phyloP scores from a whole-genome alignment of 2,113 vertebrate species.

The Myrmophylax atrothorax region DNA sequence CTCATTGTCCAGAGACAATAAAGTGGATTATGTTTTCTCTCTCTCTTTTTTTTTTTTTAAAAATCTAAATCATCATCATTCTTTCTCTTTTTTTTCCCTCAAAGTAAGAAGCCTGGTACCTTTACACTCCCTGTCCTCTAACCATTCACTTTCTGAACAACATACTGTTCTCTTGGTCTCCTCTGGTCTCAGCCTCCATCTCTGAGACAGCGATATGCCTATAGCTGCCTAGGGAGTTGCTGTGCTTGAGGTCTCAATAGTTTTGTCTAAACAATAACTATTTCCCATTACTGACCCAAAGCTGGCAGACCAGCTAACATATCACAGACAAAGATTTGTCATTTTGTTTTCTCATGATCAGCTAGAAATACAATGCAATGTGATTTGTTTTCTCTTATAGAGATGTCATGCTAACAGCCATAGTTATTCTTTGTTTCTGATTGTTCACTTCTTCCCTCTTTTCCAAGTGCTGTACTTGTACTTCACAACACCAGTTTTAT shows the following conservation, averaged over 20 bases:
- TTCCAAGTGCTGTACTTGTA: not conserved
- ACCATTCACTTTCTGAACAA: not conserved
- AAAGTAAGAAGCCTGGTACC: not conserved
- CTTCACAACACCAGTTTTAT: not conserved
- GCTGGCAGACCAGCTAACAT: not conserved
- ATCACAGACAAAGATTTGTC: not conserved
- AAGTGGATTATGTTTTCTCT: not conserved
- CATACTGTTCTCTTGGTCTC: not conserved
- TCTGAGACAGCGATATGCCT: not conserved
- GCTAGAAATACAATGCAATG: not conserved
- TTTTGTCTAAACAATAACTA: not conserved
- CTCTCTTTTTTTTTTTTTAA: not conserved
- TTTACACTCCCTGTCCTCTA: not conserved
- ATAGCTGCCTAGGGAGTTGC: not conserved
- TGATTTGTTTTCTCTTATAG: not conserved
- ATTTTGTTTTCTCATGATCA: not conserved
- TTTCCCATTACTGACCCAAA: not conserved
- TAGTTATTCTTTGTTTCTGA: not conserved
- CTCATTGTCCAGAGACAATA: not conserved
- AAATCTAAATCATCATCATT: not conserved
- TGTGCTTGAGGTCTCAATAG: not conserved
- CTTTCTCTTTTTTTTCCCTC: not conserved
- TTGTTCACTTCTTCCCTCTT: not conserved
- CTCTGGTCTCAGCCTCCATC: not conserved
- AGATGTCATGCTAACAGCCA: not conserved